Conservation (phyloP, 2,113 vertebrate genomes). For the Oplegnathus fasciatus region DNA sequence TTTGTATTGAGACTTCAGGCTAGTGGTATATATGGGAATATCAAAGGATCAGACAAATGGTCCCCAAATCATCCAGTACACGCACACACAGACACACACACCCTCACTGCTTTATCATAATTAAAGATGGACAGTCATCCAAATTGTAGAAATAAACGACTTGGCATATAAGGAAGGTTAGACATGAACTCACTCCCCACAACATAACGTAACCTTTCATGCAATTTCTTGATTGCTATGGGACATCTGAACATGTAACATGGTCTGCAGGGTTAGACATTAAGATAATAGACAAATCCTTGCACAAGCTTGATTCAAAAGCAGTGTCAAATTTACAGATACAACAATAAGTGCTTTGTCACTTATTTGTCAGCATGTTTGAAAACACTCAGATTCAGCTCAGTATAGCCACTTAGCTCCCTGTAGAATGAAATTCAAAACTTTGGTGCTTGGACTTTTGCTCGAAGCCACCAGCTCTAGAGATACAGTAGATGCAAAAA, state of each 20-base stretch:
- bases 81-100: not conserved
- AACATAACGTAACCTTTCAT: not conserved
- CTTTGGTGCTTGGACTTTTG: not conserved
- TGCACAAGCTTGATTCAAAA: no score
- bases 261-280: not conserved
- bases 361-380: not conserved
- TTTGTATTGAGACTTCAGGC: constrained; percentile 27
- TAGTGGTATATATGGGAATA: constrained; percentile 38
- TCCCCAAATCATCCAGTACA: constrained; percentile 10
- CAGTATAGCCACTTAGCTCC: not conserved
- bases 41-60: constrained; percentile 29
- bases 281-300: not conserved
- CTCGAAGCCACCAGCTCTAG: not conserved
- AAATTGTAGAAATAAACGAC: not conserved
- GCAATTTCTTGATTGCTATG: not conserved
- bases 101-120: not conserved
- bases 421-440: not conserved
- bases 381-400: not conserved
- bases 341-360: not conserved
- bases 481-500: not conserved
- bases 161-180: not conserved
- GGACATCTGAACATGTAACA: not conserved
- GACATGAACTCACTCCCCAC: not conserved
- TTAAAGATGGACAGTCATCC: not conserved
- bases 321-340: not conserved